Evolutionary conservation across 2,113 vertebrate genomes (phyloP), one percentile per base, ranked within the genome.

Genomic region (Cygnus atratus): DNA sequence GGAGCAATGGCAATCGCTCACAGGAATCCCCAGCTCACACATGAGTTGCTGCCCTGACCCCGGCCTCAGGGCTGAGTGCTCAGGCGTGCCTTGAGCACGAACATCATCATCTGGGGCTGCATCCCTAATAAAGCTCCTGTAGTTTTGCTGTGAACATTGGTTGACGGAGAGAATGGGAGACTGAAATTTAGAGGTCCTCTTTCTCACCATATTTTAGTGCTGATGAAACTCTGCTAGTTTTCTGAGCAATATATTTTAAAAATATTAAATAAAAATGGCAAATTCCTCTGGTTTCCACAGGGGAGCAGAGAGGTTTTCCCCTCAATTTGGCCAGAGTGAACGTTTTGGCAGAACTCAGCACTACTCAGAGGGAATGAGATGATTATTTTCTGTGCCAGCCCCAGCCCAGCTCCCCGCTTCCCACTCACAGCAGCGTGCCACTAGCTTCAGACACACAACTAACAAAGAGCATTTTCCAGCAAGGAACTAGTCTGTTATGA

Each of bases 401-500:
- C 31, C 80, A 81, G 68, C n/a, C 59, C 39, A 39, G 54, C 50
- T 70, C 73, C 46, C 41, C 0, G 1, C 75, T 79, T 72, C 66
- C 67, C 25, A 43, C 39, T 55, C 65, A 1, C 41, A 13, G 68
- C 61, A 91, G 66, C 54, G 35, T 5, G 20, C 17, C 68, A 81
- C 33, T 20, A 81, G 37, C 31, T 59, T 86, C 55, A 86, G 68
- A 46, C 18, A 67, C 33, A 78, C 58, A 68, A 84, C 63, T 44
- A 86, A 54, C 66, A 80, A 62, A 61, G 39, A 43, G 41, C 29
- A 39, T 52, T 80, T 83, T 75, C 77, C 25, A 67, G 71, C 0
- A 2, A 91, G 83, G 84, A 93, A 92, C 87, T 77, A 96, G 67
- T 41, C 66, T 71, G 57, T 62, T 92, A 79, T 8, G 17, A 74